Evolutionary conservation across 2,888 invertebrate genomes (phyloP).

Genomic region (Chloroclysta siterata): DNA sequence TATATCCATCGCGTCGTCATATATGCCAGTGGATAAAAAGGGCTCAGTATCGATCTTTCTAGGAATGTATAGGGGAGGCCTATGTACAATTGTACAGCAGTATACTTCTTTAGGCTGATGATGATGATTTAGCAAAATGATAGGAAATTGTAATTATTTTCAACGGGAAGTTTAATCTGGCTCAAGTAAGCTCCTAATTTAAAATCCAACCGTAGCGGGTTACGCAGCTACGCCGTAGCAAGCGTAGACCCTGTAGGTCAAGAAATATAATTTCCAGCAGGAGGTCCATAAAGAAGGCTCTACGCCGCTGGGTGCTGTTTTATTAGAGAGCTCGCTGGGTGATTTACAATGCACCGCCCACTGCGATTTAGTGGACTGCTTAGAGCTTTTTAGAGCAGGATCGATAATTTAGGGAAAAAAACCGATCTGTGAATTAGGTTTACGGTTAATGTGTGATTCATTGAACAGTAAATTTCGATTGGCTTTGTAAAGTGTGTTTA

Average conservation of each 20-base stretch:
- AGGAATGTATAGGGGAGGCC: too few species aligned
- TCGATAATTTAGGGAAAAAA: constrained; percentile 18
- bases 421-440: background rate
- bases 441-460: background rate
- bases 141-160: too few species aligned
- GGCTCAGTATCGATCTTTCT: too few species aligned
- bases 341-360: constrained; percentile 42
- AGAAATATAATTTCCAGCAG: constrained; percentile 42
- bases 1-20: too few species aligned
- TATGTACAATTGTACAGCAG: too few species aligned
- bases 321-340: constrained; percentile 49
- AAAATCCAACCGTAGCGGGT: background rate
- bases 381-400: constrained; percentile 26
- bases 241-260: constrained; percentile 23
- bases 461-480: too few species aligned
- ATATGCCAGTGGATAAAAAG: too few species aligned
- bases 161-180: too few species aligned
- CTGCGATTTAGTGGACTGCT: constrained; percentile 38
- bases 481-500: too few species aligned
- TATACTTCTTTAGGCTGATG: too few species aligned
- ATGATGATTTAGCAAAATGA: too few species aligned
- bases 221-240: constrained; percentile 1
- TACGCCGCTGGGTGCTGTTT: constrained; percentile 52
- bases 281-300: constrained; percentile 50
- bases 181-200: background rate